Percentiles rank a stretch among this genome's conserved stretches.
Evolutionary conservation across 64 coral and sea anemone genomes (phyloP).

Genomic region (Dendrophyllia cribrosa): DNA sequence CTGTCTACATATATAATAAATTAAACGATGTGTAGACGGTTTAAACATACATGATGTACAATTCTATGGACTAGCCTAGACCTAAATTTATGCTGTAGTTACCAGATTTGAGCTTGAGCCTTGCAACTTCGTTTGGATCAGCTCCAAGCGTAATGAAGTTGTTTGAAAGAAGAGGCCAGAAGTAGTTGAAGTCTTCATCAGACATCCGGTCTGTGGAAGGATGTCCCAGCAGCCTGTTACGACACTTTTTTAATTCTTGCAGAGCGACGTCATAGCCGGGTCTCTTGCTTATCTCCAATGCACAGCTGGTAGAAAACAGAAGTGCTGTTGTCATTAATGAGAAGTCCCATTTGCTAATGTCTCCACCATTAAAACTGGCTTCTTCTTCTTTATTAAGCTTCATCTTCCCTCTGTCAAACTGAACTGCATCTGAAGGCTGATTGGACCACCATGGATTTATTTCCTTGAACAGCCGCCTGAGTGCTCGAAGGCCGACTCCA

Average conservation of each 20-base stretch:
- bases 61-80: too few species aligned
- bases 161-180: constrained; percentile 49
- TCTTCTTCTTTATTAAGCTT: constrained; percentile 30
- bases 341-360: constrained; percentile 84
- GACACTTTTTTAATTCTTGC: constrained; percentile 42
- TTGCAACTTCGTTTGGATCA: constrained; percentile 50
- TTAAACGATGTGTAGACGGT: too few species aligned
- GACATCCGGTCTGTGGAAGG: constrained; percentile 61
- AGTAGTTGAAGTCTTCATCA: constrained; percentile 57
- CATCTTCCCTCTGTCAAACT: constrained; percentile 65
- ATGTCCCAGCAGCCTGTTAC: constrained; percentile 81
- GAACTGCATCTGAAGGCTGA: constrained; percentile 68
- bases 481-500: constrained; percentile 60
- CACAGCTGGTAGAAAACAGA: constrained; percentile 59
- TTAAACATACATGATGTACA: too few species aligned
- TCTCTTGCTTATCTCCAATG: constrained; percentile 48
- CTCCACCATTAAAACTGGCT: constrained; percentile 42
- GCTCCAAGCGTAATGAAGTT: constrained; percentile 71
- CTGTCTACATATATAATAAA: too few species aligned
- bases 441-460: constrained; percentile 76
- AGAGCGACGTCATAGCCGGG: constrained; percentile 52
- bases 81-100: background rate
- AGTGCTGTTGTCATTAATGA: constrained; percentile 80
- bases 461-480: constrained; percentile 70
- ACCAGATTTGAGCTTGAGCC: constrained; percentile 13